Conservation (phyloP, 2,797 vertebrate genomes). For the Onychomys torridus region DNA sequence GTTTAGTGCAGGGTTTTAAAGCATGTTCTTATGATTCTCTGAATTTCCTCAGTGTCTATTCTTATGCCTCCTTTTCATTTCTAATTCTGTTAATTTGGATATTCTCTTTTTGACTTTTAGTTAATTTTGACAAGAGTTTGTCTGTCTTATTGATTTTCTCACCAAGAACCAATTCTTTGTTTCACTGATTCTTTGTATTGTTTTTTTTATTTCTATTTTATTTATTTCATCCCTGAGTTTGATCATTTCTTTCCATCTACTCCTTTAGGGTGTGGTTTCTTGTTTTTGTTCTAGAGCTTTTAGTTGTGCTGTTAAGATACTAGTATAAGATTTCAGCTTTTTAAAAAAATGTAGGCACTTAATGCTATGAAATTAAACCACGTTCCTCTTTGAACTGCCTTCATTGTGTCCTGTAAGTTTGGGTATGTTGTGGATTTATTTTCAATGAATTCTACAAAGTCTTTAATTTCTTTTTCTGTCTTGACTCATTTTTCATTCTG, state of each 20-base stretch:
- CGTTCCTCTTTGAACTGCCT: neutral
- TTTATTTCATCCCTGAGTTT: neutral
- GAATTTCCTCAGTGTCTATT: too few relatives aligned
- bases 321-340: neutral
- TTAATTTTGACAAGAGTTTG: too few relatives aligned
- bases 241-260: neutral
- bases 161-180: too few relatives aligned
- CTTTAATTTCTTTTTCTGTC: neutral
- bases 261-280: neutral
- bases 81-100: too few relatives aligned
- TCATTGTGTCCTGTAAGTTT: neutral
- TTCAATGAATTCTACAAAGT: neutral
- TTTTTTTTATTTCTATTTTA: too few relatives aligned
- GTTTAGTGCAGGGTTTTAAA: too few relatives aligned
- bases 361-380: neutral
- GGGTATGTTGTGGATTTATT: neutral
- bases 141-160: too few relatives aligned
- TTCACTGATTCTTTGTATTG: too few relatives aligned
- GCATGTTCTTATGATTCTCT: too few relatives aligned
- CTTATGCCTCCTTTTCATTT: too few relatives aligned
- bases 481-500: neutral
- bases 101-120: too few relatives aligned
- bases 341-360: neutral
- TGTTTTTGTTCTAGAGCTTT: neutral
- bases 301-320: neutral